Percentiles rank a stretch among this genome's conserved stretches.
phyloP scores from a whole-genome alignment of 2,888 invertebrate species.

The Orgyia antiqua region DNA sequence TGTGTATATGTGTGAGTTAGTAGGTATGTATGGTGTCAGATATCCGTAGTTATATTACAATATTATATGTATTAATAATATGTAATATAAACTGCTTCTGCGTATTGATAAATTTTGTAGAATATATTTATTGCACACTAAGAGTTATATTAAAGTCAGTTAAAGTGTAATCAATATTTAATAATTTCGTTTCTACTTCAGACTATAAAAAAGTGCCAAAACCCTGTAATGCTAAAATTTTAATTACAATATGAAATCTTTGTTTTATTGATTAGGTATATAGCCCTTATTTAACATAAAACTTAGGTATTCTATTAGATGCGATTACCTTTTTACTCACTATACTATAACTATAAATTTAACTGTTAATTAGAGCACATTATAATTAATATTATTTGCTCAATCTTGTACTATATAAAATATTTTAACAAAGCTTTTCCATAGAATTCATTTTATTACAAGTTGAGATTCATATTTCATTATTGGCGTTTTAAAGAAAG shows the following conservation, averaged over 20 bases:
- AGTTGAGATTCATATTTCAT: background rate
- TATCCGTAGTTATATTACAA: conserved; percentile 26
- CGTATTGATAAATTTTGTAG: conserved; percentile 34
- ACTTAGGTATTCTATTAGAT: too few relatives aligned
- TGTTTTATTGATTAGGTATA: too few relatives aligned
- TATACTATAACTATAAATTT: conserved; percentile 25
- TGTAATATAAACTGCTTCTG: conserved; percentile 50
- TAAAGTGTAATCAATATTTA: too few relatives aligned
- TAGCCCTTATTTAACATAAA: too few relatives aligned
- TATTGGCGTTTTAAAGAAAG: too few relatives aligned
- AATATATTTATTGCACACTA: conserved; percentile 34
- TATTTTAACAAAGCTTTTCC: conserved; percentile 27
- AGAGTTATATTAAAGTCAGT: too few relatives aligned
- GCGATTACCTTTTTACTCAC: too few relatives aligned
- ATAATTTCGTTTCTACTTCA: too few relatives aligned
- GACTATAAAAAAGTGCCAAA: too few relatives aligned
- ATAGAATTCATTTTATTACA: conserved; percentile 7
- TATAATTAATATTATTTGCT: conserved; percentile 46
- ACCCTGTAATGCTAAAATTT: too few relatives aligned
- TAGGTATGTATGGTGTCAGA: conserved; percentile 11
- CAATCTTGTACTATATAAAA: conserved; percentile 37
- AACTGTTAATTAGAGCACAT: conserved; percentile 24
- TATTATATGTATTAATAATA: too few relatives aligned
- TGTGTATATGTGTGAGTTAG: conserved; percentile 45
- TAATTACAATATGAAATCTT: too few relatives aligned